Base-by-base conservation (phyloP, 35 echinoderm and acorn worm genomes). In the Amphiura filiformis region DNA sequence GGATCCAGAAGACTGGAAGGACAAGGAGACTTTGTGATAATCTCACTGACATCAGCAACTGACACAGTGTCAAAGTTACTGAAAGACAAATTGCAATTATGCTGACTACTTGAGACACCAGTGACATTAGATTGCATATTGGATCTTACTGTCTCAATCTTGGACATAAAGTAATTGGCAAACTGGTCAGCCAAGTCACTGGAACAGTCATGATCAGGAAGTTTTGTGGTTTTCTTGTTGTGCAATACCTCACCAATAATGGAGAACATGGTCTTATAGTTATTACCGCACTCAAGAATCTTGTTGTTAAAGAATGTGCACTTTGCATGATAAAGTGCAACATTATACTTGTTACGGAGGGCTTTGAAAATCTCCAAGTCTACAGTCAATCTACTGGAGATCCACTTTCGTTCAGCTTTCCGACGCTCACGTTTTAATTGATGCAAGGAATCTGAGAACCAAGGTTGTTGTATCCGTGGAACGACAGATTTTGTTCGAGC, bases 1-100 rank as follows among this genome's bases (percentile, higher is more conserved):
- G 81, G 86, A 56, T 93, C 91, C 38, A 93, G 91, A 33, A 83
- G 12, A 56, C 88, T 57, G 31, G 88, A 70, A n/a, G 47, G 56
- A 39, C 64, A 81, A 17, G 87, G 78, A 17, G 78, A 81, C 39
- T 61, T 81, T 12, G 13, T 0, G 23, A 89, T 81, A 65, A 89
- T 70, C 14, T 61, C 56, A 33, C 39, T 30, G 17, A 89, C 32
- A 4, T 89, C 87, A 14, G 49, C 34, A 26, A 40, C 86, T 2
- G 15, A 34, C 13, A 79, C 41, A 78, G 64, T 7, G 49, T 20
- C 33, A 47, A 87, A 47, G 34, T 14, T 61, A 12, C 75, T 75
- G n/a, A 44, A 82, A 23, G 31, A 32, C 38, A 17, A 41, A 18
- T 15, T 11, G 39, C 31, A 47, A 77, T 30, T 85, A 22, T 36